phyloP scores from a whole-genome alignment of 2,888 invertebrate species.

The Coremacera marginata region DNA sequence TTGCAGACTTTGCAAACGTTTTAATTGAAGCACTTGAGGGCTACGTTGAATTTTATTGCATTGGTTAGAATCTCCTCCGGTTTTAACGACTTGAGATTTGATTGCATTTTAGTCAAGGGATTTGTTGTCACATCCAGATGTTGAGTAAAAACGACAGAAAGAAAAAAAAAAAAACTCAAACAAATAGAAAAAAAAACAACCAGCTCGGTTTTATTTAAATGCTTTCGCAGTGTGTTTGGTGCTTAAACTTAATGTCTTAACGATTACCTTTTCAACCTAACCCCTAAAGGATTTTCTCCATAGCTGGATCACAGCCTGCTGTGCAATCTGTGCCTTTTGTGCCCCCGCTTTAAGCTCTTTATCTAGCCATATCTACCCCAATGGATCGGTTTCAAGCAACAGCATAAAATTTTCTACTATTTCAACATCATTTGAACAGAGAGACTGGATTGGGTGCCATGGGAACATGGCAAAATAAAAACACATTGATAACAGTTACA shows the following conservation, averaged over 20 bases:
- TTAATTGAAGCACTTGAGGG: constrained; percentile 30
- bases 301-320: neutral
- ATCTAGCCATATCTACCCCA: constrained; percentile 9
- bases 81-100: constrained; percentile 9
- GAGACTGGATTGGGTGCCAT: too few relatives aligned
- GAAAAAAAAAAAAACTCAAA: neutral
- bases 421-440: too few relatives aligned
- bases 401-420: too few relatives aligned
- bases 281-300: neutral
- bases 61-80: too few relatives aligned
- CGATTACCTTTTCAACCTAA: constrained; percentile 1
- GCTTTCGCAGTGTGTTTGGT: constrained; percentile 1
- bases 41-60: constrained; percentile 2
- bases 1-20: constrained; percentile 26
- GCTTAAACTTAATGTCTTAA: neutral
- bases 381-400: neutral
- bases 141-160: neutral
- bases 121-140: neutral
- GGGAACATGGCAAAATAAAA: too few relatives aligned
- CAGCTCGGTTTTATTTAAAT: neutral
- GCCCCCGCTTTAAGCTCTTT: constrained; percentile 5
- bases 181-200: neutral
- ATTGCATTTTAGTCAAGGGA: constrained; percentile 18
- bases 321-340: neutral
- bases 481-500: too few relatives aligned